Evolutionary conservation across 2,797 vertebrate species (phyloP).

Genomic region (Apogon hyalosoma): DNA sequence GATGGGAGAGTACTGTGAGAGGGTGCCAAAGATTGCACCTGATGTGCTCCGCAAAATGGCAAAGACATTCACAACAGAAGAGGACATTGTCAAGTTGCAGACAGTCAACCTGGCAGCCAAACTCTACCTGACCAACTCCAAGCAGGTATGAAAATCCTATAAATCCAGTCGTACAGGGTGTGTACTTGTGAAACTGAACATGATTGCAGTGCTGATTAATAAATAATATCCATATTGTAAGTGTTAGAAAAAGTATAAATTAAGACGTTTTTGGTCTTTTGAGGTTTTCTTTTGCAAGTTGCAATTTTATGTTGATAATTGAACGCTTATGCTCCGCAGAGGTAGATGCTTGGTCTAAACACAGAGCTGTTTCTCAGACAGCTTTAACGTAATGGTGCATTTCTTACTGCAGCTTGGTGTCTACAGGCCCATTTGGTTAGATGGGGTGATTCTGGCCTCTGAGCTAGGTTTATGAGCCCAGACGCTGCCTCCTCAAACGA

Average conservation of each 20-base stretch:
- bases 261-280: not conserved
- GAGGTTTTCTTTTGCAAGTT: not conserved
- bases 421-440: conserved; percentile 47
- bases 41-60: conserved; percentile 96
- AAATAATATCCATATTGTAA: not conserved
- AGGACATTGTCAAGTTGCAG: conserved; percentile 97
- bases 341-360: conserved; percentile 33
- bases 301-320: not conserved
- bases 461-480: conserved; percentile 66
- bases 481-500: conserved; percentile 51
- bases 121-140: conserved; percentile 96
- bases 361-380: conserved; percentile 36
- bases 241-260: not conserved
- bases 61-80: conserved; percentile 92
- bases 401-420: conserved; percentile 31
- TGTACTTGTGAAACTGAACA: not conserved
- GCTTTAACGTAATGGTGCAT: conserved; percentile 59
- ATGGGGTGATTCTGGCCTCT: conserved; percentile 51
- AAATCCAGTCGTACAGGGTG: too few relatives aligned
- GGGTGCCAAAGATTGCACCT: conserved; percentile 95
- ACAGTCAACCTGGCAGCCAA: conserved; percentile 94
- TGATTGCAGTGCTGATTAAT: not conserved
- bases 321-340: not conserved
- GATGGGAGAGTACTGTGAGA: conserved; percentile 96
- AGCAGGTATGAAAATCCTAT: conserved; percentile 86